Conservation (phyloP, 2,888 invertebrate genomes). For the Drosophila percnosoma region DNA sequence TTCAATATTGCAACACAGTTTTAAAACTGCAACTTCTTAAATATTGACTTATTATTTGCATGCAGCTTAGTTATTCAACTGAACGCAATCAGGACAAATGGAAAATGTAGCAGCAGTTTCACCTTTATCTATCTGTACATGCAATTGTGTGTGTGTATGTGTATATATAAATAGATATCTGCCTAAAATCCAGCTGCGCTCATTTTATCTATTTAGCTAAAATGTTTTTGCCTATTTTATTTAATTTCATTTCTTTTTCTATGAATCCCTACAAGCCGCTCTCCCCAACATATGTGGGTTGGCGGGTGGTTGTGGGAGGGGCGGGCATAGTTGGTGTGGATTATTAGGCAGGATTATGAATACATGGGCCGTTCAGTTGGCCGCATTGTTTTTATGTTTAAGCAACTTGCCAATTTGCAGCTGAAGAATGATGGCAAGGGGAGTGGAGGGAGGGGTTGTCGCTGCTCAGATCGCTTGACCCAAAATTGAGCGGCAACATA, state of each 20-base stretch:
- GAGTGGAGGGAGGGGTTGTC: not conserved
- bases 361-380: slow-evolving; percentile 74
- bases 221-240: slow-evolving; percentile 59
- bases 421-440: not conserved
- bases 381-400: slow-evolving; percentile 76
- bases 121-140: not conserved
- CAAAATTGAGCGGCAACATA: slow-evolving; percentile 63
- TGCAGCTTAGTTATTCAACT: not conserved
- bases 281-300: not conserved
- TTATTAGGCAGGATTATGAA: slow-evolving; percentile 77
- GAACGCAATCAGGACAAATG: not conserved
- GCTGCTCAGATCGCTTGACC: slow-evolving; percentile 49
- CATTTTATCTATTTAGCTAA: slow-evolving; percentile 55
- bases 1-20: not conserved
- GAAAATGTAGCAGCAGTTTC: not conserved
- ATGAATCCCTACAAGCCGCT: not conserved
- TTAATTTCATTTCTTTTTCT: slow-evolving; percentile 52
- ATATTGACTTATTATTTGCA: not conserved
- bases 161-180: not conserved
- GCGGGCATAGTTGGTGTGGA: slow-evolving; percentile 56
- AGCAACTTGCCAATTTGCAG: slow-evolving; percentile 70
- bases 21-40: not conserved
- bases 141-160: not conserved
- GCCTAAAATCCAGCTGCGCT: slow-evolving; percentile 47
- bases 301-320: not conserved